Evolutionary conservation across 1,140 invertebrate genomes (phyloP).

Genomic region (Linepithema humile): DNA sequence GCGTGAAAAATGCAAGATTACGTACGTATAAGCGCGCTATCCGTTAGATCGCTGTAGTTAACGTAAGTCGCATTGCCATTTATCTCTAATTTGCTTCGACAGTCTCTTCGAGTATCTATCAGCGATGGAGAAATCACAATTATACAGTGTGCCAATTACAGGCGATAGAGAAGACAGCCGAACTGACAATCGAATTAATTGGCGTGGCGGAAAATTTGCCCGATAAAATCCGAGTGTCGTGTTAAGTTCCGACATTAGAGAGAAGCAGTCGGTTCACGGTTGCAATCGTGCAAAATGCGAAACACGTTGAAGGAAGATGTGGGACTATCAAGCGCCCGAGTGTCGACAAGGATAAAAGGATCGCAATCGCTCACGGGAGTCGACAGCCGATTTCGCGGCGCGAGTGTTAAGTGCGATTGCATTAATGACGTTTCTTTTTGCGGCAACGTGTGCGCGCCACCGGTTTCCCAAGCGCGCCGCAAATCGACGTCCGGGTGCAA

Average conservation of each 20-base stretch:
- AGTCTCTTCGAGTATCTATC: background rate
- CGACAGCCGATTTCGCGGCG: conserved; percentile 14
- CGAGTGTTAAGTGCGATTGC: conserved; percentile 18
- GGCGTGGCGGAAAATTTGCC: conserved; percentile 15
- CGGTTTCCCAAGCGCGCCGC: background rate
- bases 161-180: conserved; percentile 5
- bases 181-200: conserved; percentile 33
- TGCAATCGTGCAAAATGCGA: background rate
- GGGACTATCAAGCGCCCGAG: background rate
- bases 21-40: background rate
- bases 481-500: background rate
- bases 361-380: background rate
- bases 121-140: conserved; percentile 34
- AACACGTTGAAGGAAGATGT: background rate
- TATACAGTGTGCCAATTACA: conserved; percentile 26
- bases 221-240: background rate
- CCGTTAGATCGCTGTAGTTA: conserved; percentile 21
- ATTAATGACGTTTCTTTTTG: conserved; percentile 15
- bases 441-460: background rate
- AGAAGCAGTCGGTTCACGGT: background rate
- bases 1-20: conserved; percentile 6
- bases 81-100: conserved; percentile 41
- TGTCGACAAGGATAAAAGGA: conserved; percentile 24
- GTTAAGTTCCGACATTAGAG: background rate
- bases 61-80: conserved; percentile 29